Evolutionary conservation across 53 echinoderm and acorn worm genomes (phyloP), one percentile per base, ranked within the genome.

Genomic region (Holothuria scabra): DNA sequence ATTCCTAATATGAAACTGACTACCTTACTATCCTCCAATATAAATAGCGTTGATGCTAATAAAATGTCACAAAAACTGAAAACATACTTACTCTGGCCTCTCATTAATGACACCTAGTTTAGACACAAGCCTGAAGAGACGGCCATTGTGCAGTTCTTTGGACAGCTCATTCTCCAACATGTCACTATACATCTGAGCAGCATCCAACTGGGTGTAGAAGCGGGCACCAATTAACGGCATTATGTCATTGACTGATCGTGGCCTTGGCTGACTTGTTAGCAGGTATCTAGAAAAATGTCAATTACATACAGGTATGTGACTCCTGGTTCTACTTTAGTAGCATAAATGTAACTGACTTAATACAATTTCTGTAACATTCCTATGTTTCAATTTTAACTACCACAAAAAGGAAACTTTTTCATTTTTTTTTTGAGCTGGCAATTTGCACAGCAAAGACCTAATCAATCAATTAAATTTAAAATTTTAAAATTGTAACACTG

Each of bases 201-300:
- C 85, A 62, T 97, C 97, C 38, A 97, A 84, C 89, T 97, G 97
- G 5, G 97, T 94, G 92, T 97, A 97, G 87, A 97, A 97, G 78
- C 97, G 83, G 0, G 97, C 97, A 13, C 97, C 97, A 38, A 97
- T 97, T 91, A 97, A 89, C 12, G 97, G 97, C 97, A 97, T 97
- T 84, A 97, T 94, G 87, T 97, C 97, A 34, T 97, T 97, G 78
- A 97, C 94, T 18, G 92, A 94, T 67, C 94, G 80, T 1, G 93
- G 89, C 49, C 97, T 86, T 12, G 92, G 92, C 84, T 97, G 97
- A 76, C 78, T 92, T 49, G 97, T 97, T 56, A 97, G 70, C 23
- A 97, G 86, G 66, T 97, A 97, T 28, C 97, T 95, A 58, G 0
- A 28, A 23, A 30, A n/a, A 46, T 22, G 24, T 67, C 8, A 18